Percentiles rank a stretch among this genome's conserved stretches.
These are phyloP conservation scores for Temnothorax curvispinosus DNA, from an alignment of 1,140 invertebrate genomes.

Conservation along the genomic window DNA sequence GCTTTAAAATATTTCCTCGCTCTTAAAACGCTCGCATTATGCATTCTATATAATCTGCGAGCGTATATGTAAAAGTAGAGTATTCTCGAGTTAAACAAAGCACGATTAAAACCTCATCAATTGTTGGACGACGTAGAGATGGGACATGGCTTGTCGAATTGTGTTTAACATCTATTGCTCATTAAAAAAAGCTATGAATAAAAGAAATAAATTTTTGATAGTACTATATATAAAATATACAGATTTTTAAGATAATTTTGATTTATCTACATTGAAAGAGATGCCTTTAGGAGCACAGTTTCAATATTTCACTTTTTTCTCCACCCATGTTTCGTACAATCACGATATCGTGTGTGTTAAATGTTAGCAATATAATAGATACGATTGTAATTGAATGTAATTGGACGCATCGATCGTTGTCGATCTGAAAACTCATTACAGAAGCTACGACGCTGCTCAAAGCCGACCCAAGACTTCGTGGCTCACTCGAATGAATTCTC, in stretches of 20 bases:
- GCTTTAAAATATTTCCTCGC: constrained; percentile 68
- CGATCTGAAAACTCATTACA: constrained; percentile 33
- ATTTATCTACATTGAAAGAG: constrained; percentile 7
- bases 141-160: neutral
- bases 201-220: constrained; percentile 21
- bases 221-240: neutral
- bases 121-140: neutral
- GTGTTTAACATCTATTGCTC: neutral
- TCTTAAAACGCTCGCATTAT: constrained; percentile 76
- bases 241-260: neutral
- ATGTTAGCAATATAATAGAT: constrained; percentile 13
- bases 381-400: constrained; percentile 55
- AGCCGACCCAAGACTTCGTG: constrained; percentile 45
- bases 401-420: constrained; percentile 1
- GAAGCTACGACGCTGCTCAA: constrained; percentile 38
- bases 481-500: constrained; percentile 45
- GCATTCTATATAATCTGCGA: constrained; percentile 64
- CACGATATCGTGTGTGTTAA: neutral
- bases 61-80: constrained; percentile 38
- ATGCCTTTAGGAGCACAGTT: neutral
- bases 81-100: constrained; percentile 67
- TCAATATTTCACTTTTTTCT: neutral
- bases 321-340: constrained; percentile 7
- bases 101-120: constrained; percentile 66
- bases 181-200: neutral